These are phyloP conservation scores for Drosophila melanosoma DNA, from an alignment of 2,888 invertebrate species.

Conservation along the genomic window DNA sequence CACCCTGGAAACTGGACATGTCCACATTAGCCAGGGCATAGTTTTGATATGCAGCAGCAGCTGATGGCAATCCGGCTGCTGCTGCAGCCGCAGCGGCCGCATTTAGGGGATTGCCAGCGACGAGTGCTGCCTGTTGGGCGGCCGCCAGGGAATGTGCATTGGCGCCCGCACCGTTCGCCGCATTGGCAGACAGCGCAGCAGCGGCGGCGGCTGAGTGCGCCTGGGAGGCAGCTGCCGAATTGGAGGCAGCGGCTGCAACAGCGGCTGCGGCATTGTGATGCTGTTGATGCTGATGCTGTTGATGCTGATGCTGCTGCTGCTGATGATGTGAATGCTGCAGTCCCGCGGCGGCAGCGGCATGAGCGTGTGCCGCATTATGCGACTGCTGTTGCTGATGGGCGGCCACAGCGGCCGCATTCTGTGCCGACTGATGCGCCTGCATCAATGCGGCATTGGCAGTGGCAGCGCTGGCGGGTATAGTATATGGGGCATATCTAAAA, in stretches of 20 bases:
- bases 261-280: slow-evolving; percentile 63
- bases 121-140: slow-evolving; percentile 84
- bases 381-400: slow-evolving; percentile 81
- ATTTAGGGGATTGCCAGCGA: slow-evolving; percentile 85
- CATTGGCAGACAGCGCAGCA: slow-evolving; percentile 74
- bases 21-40: slow-evolving; percentile 95
- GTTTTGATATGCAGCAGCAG: slow-evolving; percentile 89
- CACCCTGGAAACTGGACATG: slow-evolving; percentile 96
- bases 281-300: slow-evolving; percentile 23
- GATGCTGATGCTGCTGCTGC: slow-evolving; percentile 63
- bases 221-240: slow-evolving; percentile 82
- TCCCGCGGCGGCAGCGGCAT: slow-evolving; percentile 65
- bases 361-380: slow-evolving; percentile 57
- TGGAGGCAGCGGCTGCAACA: slow-evolving; percentile 62
- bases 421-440: slow-evolving; percentile 80
- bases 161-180: slow-evolving; percentile 69
- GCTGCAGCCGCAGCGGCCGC: slow-evolving; percentile 87
- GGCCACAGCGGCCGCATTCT: slow-evolving; percentile 67
- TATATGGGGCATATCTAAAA: slow-evolving; percentile 88
- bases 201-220: slow-evolving; percentile 83
- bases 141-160: slow-evolving; percentile 85
- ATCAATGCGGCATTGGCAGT: slow-evolving; percentile 86
- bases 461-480: slow-evolving; percentile 86
- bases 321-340: slow-evolving; percentile 81
- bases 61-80: slow-evolving; percentile 86